Conservation (phyloP, 2,797 vertebrate species). For the Nannoperca obscura region DNA sequence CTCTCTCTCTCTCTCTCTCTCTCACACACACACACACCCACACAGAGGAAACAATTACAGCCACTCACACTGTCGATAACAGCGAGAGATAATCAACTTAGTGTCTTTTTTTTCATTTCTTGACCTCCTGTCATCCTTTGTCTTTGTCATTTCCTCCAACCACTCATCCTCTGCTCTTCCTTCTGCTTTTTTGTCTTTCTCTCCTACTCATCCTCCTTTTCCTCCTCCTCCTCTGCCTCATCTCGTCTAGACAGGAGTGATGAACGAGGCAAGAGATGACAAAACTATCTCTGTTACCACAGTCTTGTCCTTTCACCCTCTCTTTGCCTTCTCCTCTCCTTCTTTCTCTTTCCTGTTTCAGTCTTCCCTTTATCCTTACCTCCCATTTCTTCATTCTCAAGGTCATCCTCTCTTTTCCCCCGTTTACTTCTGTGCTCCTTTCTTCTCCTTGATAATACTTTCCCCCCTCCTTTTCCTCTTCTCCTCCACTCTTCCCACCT, state of each 20-base stretch:
- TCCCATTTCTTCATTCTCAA: constrained; percentile 6
- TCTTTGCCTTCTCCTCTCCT: constrained; percentile 12
- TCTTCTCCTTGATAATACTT: too few species aligned
- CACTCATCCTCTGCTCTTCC: constrained; percentile 16
- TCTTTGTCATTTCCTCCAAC: constrained; percentile 36
- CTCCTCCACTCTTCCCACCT: background rate
- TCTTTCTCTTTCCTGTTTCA: background rate
- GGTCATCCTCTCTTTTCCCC: background rate
- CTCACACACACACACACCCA: constrained; percentile 23
- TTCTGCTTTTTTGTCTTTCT: background rate
- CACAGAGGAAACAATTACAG: constrained; percentile 62
- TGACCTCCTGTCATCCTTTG: constrained; percentile 52
- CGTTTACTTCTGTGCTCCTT: background rate
- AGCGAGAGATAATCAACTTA: constrained; percentile 72
- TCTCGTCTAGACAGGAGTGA: constrained; percentile 39
- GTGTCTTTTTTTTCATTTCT: constrained; percentile 46
- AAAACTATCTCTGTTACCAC: constrained; percentile 17
- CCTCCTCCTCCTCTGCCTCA: constrained; percentile 1
- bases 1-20: constrained; percentile 17
- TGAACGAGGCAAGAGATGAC: constrained; percentile 31
- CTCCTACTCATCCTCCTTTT: background rate
- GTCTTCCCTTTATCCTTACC: background rate
- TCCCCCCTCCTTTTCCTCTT: background rate
- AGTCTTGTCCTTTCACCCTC: constrained; percentile 22
- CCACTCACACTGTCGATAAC: constrained; percentile 73